phyloP scores from a whole-genome alignment of 2,113 vertebrate species.

The Stomatorhinus ivindoensis region DNA sequence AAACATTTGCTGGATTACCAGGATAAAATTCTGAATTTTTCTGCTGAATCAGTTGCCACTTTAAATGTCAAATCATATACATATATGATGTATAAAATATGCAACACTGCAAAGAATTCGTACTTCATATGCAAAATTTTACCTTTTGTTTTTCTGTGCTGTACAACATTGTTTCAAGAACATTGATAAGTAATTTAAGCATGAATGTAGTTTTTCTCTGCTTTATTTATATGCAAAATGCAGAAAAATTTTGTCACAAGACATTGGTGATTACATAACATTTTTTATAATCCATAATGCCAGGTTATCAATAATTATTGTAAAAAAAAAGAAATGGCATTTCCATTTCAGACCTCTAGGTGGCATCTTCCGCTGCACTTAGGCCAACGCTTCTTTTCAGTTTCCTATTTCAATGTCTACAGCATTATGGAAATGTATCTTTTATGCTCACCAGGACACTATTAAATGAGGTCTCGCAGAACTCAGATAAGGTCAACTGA shows the following conservation, averaged over 20 bases:
- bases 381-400: background rate
- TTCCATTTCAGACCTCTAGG: slow-evolving; percentile 2
- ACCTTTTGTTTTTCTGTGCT: background rate
- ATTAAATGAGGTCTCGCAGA: background rate
- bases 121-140: background rate
- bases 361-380: background rate
- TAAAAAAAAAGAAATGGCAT: background rate
- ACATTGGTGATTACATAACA: background rate
- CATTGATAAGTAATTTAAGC: background rate
- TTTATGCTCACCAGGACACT: background rate
- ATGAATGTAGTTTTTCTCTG: background rate
- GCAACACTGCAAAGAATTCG: background rate
- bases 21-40: background rate
- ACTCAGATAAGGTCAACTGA: background rate
- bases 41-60: background rate
- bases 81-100: no score
- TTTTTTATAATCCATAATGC: background rate
- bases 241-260: background rate
- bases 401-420: background rate
- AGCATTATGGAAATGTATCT: background rate
- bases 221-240: background rate
- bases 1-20: background rate
- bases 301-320: background rate
- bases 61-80: no score
- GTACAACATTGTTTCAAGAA: background rate